These are phyloP conservation scores for Pseudonaja textilis DNA, from an alignment of 2,113 vertebrate genomes.

Conservation along the genomic window DNA sequence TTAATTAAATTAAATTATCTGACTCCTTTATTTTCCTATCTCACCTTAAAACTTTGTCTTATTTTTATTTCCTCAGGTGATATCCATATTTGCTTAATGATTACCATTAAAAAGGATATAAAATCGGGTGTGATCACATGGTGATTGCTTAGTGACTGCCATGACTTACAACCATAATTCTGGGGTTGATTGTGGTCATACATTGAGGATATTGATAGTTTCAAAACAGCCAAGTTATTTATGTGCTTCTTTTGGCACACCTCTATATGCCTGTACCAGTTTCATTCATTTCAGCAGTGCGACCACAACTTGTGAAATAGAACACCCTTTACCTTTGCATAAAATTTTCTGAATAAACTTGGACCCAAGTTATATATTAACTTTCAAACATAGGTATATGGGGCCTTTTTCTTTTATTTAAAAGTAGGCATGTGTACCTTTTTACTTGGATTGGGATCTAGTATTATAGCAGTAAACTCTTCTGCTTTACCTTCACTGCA, in stretches of 20 bases:
- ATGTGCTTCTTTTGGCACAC: background rate
- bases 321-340: background rate
- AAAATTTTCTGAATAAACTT: background rate
- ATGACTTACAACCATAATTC: background rate
- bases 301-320: background rate
- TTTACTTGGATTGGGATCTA: background rate
- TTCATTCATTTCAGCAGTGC: background rate
- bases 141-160: background rate
- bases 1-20: background rate
- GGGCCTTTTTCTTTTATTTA: background rate
- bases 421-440: background rate
- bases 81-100: background rate
- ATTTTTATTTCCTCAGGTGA: background rate
- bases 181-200: background rate
- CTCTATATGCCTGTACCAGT: background rate
- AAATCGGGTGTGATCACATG: background rate
- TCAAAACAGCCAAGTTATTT: background rate
- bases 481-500: background rate
- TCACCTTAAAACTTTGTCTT: background rate
- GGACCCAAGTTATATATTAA: background rate
- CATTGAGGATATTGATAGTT: background rate
- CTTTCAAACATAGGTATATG: background rate
- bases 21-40: background rate
- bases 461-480: background rate
- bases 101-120: background rate